Percentiles rank a stretch among this genome's conserved stretches.
Conservation (phyloP, 1,140 invertebrate genomes). For the Neomicropteryx cornuta region DNA sequence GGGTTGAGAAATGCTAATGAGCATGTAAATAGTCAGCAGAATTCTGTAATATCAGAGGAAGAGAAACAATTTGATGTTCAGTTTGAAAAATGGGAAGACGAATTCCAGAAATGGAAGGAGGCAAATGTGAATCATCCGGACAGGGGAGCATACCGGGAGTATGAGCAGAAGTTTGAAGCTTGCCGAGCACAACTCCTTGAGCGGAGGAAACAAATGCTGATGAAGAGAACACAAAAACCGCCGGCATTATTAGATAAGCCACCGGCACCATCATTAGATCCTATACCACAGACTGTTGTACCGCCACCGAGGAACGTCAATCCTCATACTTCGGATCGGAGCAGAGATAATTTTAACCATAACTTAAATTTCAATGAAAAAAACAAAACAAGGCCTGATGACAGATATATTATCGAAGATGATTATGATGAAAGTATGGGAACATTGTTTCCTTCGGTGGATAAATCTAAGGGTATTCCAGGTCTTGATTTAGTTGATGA, state of each 20-base stretch:
- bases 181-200: conserved; percentile 67
- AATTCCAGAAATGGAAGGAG: conserved; percentile 74
- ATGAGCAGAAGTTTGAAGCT: conserved; percentile 72
- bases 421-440: too few relatives aligned
- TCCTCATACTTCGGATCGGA: too few relatives aligned
- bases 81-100: conserved; percentile 74
- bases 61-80: conserved; percentile 71
- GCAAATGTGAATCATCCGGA: conserved; percentile 79
- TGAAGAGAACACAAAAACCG: conserved; percentile 41
- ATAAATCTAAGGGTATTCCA: conserved; percentile 41
- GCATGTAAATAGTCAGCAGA: too few relatives aligned
- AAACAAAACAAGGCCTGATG: too few relatives aligned
- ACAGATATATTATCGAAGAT: too few relatives aligned
- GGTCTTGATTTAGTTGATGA: conserved; percentile 50
- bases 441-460: conserved; percentile 22
- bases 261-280: not conserved
- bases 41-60: conserved; percentile 54
- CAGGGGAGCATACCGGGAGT: conserved; percentile 68
- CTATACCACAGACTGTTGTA: conserved; percentile 1
- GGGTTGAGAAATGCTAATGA: too few relatives aligned
- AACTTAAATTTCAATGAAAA: too few relatives aligned
- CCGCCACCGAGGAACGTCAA: too few relatives aligned
- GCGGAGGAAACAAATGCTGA: conserved; percentile 66
- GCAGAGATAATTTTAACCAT: too few relatives aligned
- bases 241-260: conserved; percentile 12